Evolutionary conservation across 2,888 invertebrate genomes (phyloP), one percentile per base, ranked within the genome.

Genomic region (Chrysomela aeneicollis): DNA sequence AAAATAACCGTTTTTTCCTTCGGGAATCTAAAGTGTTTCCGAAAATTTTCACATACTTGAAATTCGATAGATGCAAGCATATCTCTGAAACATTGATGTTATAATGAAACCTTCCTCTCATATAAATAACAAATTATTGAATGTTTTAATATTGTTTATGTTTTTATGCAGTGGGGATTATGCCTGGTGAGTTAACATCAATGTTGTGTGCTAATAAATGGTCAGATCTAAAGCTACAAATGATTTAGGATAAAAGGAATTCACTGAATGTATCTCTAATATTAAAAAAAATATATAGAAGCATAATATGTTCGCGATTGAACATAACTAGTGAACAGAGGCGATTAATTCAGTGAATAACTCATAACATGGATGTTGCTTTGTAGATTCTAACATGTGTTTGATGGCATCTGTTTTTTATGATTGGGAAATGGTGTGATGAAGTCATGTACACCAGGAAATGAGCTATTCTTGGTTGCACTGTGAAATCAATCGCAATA

Each of bases 91-190:
- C n/a, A n/a, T n/a, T n/a, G n/a, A n/a, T n/a, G n/a, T n/a, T n/a
- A n/a, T n/a, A n/a, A n/a, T n/a, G n/a, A n/a, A n/a, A n/a, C n/a
- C n/a, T n/a, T n/a, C n/a, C n/a, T n/a, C n/a, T n/a, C n/a, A 15
- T 42, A 51, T 50, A 6, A 26, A 6, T 26, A 26, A 26, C 26
- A 26, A 26, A 26, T 6, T 5, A 5, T 26, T 26, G 4, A 26
- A 26, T 26, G 6, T 63, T 35, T 21, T 58, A 21, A 63, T 51
- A 18, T 19, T 22, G 12, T 55, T 53, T 66, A 62, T 72, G 61
- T 69, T 67, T 68, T 70, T 70, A 62, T 59, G 63, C 71, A 80
- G 79, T 76, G 80, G 77, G 60, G 79, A 79, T 72, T 77, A 77
- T 70, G 74, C 75, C 62, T 80, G 79, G 79, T 80, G 75, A 80